Evolutionary conservation across 2,113 vertebrate species (phyloP), one percentile per base, ranked within the genome.

Genomic region (Malurus cyaneus): DNA sequence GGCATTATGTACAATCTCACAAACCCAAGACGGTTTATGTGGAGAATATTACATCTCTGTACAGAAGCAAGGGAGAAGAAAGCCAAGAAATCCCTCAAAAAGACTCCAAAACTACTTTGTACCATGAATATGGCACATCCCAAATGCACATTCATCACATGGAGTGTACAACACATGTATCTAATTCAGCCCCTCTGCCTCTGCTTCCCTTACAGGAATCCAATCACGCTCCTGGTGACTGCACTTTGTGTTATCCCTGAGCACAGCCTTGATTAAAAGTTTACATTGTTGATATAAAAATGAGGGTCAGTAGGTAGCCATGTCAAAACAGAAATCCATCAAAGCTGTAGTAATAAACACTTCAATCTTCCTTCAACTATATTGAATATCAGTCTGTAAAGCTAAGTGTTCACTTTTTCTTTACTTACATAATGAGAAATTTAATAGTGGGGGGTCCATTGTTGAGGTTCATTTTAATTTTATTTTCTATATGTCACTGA

Each of bases 91-190:
- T 9, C 3, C 21, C 59, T 57, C 23, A 2, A 3, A 15, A 44
- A 31, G 61, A 67, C 21, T 61, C 26, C 72, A 49, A 72, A 1
- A 9, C 18, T 57, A 16, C 12, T 56, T 25, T 91, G 53, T 36
- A 54, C 42, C 32, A 36, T 12, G 4, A 53, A 18, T 4, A 32
- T 3, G 5, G n/a, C 25, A 56, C n/a, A 57, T 57, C 16, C 26
- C 21, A 57, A 77, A 42, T 12, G 19, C 8, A 53, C 53, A 44
- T 32, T 32, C 18, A 65, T 28, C 4, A 1, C 26, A 25, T 5
- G 5, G 11, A 76, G 52, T 18, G 50, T 5, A 47, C 9, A 72
- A 12, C 1, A 0, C 2, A 4, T 17, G 9, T 6, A 69, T 49
- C 15, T 29, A 60, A 5, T 4, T 47, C 13, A 70, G 47, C 11